Percentiles rank a stretch among this genome's conserved stretches.
phyloP scores from a whole-genome alignment of 2,113 vertebrate genomes.

The Bambusicola thoracicus region DNA sequence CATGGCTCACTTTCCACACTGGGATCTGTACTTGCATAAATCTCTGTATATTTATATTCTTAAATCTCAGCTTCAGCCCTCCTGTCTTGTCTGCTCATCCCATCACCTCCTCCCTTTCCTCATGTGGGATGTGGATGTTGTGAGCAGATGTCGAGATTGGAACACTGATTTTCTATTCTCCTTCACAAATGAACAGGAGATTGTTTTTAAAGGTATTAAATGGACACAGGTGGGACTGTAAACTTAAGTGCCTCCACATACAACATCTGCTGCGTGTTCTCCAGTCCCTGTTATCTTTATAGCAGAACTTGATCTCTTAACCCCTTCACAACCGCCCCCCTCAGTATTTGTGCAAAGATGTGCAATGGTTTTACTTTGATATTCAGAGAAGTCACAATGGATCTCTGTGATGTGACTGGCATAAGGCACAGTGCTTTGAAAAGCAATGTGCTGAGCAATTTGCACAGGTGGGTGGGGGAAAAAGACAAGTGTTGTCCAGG shows the following conservation, averaged over 20 bases:
- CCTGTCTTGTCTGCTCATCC: slow-evolving; percentile 5
- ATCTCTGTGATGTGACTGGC: slow-evolving; percentile 56
- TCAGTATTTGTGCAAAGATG: background rate
- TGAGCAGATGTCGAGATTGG: background rate
- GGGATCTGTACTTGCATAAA: background rate
- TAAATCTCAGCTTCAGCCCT: background rate
- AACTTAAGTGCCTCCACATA: slow-evolving; percentile 74
- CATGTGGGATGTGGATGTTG: background rate
- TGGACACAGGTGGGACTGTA: slow-evolving; percentile 70
- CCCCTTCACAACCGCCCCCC: slow-evolving; percentile 37
- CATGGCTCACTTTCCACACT: background rate
- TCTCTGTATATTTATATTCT: background rate
- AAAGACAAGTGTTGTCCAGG: slow-evolving; percentile 58
- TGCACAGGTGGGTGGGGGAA: slow-evolving; percentile 61
- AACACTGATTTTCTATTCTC: slow-evolving; percentile 2
- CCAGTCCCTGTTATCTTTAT: slow-evolving; percentile 73
- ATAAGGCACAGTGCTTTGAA: slow-evolving; percentile 6
- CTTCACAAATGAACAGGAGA: slow-evolving; percentile 48
- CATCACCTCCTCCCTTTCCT: slow-evolving; percentile 10
- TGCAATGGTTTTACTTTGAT: slow-evolving; percentile 52
- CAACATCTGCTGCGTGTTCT: slow-evolving; percentile 67
- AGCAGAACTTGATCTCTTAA: slow-evolving; percentile 70
- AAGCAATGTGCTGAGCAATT: slow-evolving; percentile 12
- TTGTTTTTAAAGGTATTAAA: slow-evolving; percentile 73
- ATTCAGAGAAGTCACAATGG: slow-evolving; percentile 40